Conservation (phyloP, 2,113 vertebrate genomes). For the Oreochromis aureus region DNA sequence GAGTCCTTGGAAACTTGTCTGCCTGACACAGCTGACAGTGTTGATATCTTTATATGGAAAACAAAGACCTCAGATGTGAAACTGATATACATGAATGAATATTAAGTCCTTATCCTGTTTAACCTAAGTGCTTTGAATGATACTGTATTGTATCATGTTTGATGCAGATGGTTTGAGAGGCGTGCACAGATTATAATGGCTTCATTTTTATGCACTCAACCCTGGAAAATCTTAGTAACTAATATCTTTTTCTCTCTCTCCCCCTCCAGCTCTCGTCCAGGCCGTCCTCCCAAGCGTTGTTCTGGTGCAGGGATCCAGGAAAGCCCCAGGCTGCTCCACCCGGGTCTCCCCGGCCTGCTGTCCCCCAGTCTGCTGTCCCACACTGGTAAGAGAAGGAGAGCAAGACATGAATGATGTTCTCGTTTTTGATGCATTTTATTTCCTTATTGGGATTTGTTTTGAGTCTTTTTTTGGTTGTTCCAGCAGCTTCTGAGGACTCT, state of each 20-base stretch:
- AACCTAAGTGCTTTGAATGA: background rate
- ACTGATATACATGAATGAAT: background rate
- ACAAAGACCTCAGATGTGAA: background rate
- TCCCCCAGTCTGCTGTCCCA: slow-evolving; percentile 88
- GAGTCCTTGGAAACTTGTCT: background rate
- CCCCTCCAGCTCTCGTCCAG: slow-evolving; percentile 83
- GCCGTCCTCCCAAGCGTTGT: slow-evolving; percentile 88
- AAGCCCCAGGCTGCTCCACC: slow-evolving; percentile 82
- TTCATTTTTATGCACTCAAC: background rate
- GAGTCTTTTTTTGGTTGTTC: background rate
- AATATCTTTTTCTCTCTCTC: background rate
- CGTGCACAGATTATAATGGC: background rate
- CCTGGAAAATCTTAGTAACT: background rate
- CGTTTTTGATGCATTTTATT: rapidly evolving
- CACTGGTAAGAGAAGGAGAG: slow-evolving; percentile 74
- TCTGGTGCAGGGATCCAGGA: slow-evolving; percentile 84
- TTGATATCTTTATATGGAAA: background rate
- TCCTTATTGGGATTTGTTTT: background rate
- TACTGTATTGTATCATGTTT: background rate
- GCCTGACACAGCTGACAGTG: background rate
- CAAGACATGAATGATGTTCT: background rate
- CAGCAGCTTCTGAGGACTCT: background rate
- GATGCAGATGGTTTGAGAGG: background rate
- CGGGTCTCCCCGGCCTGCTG: slow-evolving; percentile 84
- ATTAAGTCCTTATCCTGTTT: background rate